These are phyloP conservation scores for Porites australiensis DNA, from an alignment of 64 coral and sea anemone genomes.

Conservation along the genomic window DNA sequence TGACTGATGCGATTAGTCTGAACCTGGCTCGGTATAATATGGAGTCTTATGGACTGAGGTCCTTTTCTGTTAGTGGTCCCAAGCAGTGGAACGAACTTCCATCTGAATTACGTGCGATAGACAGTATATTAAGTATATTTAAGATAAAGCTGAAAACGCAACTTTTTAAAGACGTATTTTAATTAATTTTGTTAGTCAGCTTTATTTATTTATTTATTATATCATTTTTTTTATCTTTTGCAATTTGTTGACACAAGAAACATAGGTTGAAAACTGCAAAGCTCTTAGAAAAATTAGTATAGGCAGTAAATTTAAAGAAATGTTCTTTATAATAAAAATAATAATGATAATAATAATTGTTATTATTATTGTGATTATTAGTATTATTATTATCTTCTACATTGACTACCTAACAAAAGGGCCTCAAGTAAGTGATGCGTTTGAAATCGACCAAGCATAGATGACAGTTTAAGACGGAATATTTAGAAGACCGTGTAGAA, in stretches of 20 bases:
- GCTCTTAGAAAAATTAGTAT: no score
- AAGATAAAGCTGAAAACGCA: neutral
- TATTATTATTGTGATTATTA: no score
- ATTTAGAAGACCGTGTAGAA: neutral
- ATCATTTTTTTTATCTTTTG: slow-evolving; percentile 3
- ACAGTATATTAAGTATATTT: neutral
- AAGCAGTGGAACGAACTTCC: no score
- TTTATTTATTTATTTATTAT: neutral
- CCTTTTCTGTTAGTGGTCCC: no score
- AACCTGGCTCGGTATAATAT: neutral
- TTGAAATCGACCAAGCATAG: no score
- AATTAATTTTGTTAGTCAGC: neutral
- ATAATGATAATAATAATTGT: no score
- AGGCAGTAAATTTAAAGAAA: no score
- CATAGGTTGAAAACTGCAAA: no score
- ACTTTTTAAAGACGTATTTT: no score
- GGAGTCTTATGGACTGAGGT: neutral
- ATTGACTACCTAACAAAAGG: slow-evolving; percentile 9
- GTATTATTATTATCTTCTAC: neutral
- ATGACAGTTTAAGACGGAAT: neutral
- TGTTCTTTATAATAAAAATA: no score
- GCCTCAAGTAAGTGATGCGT: neutral
- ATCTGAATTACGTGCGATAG: no score
- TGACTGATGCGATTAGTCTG: neutral
- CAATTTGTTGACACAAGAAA: neutral